Conservation (phyloP, 2,113 vertebrate genomes). For the Pteruthius melanotis region DNA sequence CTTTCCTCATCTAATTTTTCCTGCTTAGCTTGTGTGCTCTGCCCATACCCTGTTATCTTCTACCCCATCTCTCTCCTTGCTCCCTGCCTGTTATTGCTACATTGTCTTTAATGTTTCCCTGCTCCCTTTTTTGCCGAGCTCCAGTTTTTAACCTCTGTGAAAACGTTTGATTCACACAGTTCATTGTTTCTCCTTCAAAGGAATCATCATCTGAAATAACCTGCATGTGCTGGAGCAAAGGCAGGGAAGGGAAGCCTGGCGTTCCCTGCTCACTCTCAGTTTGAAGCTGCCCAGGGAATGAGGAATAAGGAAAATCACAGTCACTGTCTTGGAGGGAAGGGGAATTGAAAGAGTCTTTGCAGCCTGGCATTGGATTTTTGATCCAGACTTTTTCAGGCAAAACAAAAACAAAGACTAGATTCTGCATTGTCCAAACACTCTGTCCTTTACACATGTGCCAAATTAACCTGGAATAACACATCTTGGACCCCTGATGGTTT, state of each 20-base stretch:
- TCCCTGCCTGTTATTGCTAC: not conserved
- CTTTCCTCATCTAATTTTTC: slow-evolving; percentile 16
- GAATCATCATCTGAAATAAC: not conserved
- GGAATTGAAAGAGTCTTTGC: not conserved
- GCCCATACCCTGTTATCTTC: not conserved
- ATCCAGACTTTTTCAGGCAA: not conserved
- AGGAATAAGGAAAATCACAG: not conserved
- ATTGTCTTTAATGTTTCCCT: not conserved
- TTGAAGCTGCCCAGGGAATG: not conserved
- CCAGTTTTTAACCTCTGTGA: not conserved
- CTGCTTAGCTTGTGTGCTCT: not conserved
- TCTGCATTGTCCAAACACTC: not conserved
- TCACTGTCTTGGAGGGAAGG: not conserved
- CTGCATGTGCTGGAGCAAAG: not conserved
- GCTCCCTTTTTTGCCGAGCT: not conserved
- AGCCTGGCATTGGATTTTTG: not conserved
- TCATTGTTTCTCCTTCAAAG: slow-evolving; percentile 15
- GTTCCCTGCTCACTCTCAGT: not conserved
- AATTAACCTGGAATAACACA: not conserved
- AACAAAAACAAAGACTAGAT: not conserved
- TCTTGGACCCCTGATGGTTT: not conserved
- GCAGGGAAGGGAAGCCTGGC: not conserved
- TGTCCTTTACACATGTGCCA: not conserved
- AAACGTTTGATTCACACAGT: not conserved
- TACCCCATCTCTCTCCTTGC: slow-evolving; percentile 1